Conservation (phyloP, 2,113 vertebrate species). For the Camelus dromedarius region DNA sequence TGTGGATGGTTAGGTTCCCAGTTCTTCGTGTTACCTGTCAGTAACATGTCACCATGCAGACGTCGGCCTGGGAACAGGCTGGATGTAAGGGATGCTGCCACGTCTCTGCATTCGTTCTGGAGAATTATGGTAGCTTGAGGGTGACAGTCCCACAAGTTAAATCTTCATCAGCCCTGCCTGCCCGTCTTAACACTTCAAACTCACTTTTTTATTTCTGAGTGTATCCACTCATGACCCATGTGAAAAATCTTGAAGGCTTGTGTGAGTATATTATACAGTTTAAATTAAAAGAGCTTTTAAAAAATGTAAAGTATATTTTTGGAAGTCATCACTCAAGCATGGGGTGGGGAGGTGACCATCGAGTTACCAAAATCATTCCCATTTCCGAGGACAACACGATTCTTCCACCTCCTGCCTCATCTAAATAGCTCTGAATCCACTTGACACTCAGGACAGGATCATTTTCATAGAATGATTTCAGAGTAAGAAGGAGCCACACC, state of each 20-base stretch:
- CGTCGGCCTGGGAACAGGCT: slow-evolving; percentile 9
- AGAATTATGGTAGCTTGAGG: not conserved
- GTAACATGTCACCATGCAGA: slow-evolving; percentile 58
- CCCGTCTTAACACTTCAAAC: not conserved
- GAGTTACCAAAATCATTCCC: not conserved
- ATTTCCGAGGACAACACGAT: not conserved
- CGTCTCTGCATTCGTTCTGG: not conserved
- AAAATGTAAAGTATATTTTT: not conserved
- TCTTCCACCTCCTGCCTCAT: too few relatives aligned
- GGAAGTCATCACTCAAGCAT: not conserved
- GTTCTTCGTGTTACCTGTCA: slow-evolving; percentile 51
- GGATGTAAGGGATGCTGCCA: not conserved
- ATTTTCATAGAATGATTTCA: not conserved
- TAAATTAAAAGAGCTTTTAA: slow-evolving; percentile 3
- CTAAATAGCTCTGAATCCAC: not conserved
- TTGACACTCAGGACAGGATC: not conserved
- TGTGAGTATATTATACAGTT: not conserved
- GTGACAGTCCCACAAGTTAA: slow-evolving; percentile 35
- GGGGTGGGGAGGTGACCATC: not conserved
- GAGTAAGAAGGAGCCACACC: not conserved
- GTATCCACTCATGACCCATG: not conserved
- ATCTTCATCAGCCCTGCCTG: slow-evolving; percentile 37
- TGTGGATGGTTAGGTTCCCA: not conserved
- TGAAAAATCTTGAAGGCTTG: not conserved
- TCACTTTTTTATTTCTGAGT: not conserved